Conservation (phyloP, 2,888 invertebrate species). For the Spialia ferax region DNA sequence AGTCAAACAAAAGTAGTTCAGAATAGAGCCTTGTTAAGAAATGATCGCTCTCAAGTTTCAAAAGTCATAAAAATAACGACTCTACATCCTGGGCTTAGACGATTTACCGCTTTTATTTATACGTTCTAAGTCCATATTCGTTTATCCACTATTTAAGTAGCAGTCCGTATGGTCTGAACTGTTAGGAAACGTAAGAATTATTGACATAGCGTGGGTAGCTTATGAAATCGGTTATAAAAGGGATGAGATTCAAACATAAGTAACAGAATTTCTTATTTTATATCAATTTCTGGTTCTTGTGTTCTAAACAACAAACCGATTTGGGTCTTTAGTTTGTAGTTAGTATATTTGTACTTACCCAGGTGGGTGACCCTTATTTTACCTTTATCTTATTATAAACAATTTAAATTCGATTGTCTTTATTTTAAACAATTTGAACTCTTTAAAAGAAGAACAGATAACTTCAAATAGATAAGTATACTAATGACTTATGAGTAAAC, state of each 20-base stretch:
- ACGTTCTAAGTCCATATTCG: slow-evolving; percentile 7
- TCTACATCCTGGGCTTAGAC: slow-evolving; percentile 24
- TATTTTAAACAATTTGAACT: too few species aligned
- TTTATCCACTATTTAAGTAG: slow-evolving; percentile 23
- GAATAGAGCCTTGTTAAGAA: not conserved
- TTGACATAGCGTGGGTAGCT: slow-evolving; percentile 63
- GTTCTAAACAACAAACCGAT: too few species aligned
- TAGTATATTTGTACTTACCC: too few species aligned
- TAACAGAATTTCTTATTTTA: too few species aligned
- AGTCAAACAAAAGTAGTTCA: slow-evolving; percentile 6
- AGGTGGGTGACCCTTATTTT: too few species aligned
- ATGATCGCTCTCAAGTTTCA: slow-evolving; percentile 20
- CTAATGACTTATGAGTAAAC: too few species aligned
- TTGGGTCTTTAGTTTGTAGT: too few species aligned
- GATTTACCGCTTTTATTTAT: slow-evolving; percentile 24
- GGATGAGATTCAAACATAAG: not conserved
- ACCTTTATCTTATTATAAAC: too few species aligned
- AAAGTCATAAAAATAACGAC: slow-evolving; percentile 25
- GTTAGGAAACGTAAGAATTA: slow-evolving; percentile 70
- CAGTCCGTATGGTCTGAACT: slow-evolving; percentile 37
- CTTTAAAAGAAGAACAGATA: too few species aligned
- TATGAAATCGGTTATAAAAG: slow-evolving; percentile 16
- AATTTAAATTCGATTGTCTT: too few species aligned
- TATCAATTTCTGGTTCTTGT: too few species aligned
- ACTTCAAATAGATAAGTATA: too few species aligned